Percentiles rank a stretch among this genome's conserved stretches.
These are phyloP conservation scores for Acrossocheilus fasciatus DNA, from an alignment of 2,797 vertebrate species.

Conservation along the genomic window DNA sequence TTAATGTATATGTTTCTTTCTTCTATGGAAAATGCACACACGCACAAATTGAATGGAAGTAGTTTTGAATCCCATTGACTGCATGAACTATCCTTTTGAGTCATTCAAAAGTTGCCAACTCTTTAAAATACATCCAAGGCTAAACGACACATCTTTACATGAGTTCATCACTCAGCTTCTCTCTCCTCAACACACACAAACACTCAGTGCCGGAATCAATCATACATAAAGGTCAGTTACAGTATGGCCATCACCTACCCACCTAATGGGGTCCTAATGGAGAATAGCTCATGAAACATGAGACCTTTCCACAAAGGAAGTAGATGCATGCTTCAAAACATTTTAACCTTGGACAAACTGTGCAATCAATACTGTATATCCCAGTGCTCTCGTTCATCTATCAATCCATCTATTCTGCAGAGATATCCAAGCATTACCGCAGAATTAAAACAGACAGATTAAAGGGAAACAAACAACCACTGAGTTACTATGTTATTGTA, in stretches of 20 bases:
- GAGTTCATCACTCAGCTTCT: constrained; percentile 11
- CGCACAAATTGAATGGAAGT: background rate
- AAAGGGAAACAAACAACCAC: background rate
- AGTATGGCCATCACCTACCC: constrained; percentile 29
- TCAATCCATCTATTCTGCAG: constrained; percentile 14
- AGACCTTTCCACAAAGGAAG: constrained; percentile 31
- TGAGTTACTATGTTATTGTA: background rate
- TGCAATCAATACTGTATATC: constrained; percentile 38
- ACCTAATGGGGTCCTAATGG: constrained; percentile 42
- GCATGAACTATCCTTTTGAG: background rate
- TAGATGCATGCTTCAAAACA: constrained; percentile 31
- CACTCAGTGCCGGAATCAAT: constrained; percentile 13
- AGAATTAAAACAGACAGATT: constrained; percentile 23
- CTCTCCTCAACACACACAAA: background rate
- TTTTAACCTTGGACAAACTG: constrained; percentile 43
- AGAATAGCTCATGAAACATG: constrained; percentile 37
- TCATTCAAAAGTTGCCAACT: constrained; percentile 1
- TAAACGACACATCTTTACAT: constrained; percentile 9
- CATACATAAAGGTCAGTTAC: constrained; percentile 30
- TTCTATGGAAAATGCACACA: background rate
- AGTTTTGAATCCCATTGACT: too few species aligned
- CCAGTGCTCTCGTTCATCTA: constrained; percentile 28
- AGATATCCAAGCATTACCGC: background rate
- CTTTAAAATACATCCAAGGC: constrained; percentile 35
- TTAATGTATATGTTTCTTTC: background rate